Evolutionary conservation across 1,140 invertebrate species (phyloP), one percentile per base, ranked within the genome.

Genomic region (Leptopilina boulardi): DNA sequence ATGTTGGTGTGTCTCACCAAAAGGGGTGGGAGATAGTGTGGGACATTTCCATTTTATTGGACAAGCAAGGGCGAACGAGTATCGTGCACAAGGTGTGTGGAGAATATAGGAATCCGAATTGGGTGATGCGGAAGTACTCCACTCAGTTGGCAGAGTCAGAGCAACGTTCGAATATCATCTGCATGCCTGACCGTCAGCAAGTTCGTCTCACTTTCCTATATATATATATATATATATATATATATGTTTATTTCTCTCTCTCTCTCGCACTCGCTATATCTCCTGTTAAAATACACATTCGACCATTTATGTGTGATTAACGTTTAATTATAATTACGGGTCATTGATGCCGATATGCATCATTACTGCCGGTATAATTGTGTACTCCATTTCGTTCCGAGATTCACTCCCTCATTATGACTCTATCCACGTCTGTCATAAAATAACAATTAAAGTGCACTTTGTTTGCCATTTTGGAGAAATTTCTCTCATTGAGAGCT

Each of bases 1-100:
- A n/a, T n/a, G 59, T 66, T 51, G 15, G 47, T 51, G 47, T 51
- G 23, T 34, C 59, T n/a, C n/a, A n/a, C n/a, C n/a, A n/a, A n/a
- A n/a, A 66, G 59, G 59, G 59, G n/a, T n/a, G n/a, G n/a, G n/a
- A n/a, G n/a, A n/a, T 66, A 26, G 23, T 30, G 13, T 30, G 13
- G 23, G 13, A 66, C 23, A 66, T 66, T 66, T 66, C 59, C 59
- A 66, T 66, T 66, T 66, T 66, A 66, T 66, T 66, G 59, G 59
- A 66, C 59, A 66, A 30, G 59, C 15, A 51, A 18, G 56, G 19
- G 21, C 56, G 23, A 23, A 66, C 59, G 59, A 66, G 59, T 66
- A 66, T 66, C 59, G 59, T 66, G 59, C 59, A 66, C 59, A 66
- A 66, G 13, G 59, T 66, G 23, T n/a, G n/a, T n/a, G 59, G 26